These are phyloP conservation scores for Diadema setosum DNA, from an alignment of 35 echinoderm and acorn worm genomes.

Conservation along the genomic window DNA sequence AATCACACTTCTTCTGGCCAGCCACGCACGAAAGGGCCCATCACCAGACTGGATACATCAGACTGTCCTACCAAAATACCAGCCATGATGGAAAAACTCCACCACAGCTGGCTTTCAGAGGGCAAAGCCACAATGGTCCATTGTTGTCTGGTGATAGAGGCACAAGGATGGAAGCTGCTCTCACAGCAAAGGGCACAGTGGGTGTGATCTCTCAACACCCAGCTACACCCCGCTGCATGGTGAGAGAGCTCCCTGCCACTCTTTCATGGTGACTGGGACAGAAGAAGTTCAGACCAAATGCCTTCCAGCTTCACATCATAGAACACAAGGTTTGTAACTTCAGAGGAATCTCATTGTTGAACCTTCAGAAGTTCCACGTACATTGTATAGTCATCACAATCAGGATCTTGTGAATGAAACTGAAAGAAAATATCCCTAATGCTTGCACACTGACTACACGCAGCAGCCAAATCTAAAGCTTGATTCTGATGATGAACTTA, in stretches of 20 bases:
- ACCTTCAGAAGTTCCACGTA: neutral
- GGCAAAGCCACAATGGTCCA: neutral
- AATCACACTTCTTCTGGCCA: neutral
- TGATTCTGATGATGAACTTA: no score
- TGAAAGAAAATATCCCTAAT: no score
- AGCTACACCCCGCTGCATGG: neutral
- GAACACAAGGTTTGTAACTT: neutral
- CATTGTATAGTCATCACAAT: neutral
- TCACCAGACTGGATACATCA: neutral
- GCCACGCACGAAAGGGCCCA: neutral
- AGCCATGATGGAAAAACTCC: neutral
- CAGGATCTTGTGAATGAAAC: neutral
- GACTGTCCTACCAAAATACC: neutral
- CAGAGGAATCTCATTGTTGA: neutral
- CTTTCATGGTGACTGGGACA: neutral
- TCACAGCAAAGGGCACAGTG: neutral
- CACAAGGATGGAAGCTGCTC: neutral
- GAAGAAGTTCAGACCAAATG: slow-evolving; percentile 18
- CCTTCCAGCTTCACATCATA: slow-evolving; percentile 14
- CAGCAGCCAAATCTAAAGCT: neutral
- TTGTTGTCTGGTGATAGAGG: neutral
- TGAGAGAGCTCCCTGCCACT: neutral
- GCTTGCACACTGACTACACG: no score
- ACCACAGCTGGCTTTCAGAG: neutral
- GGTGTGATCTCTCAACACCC: neutral